These are phyloP conservation scores for Heliconius hewitsoni DNA, from an alignment of 1,140 invertebrate species.

Conservation along the genomic window DNA sequence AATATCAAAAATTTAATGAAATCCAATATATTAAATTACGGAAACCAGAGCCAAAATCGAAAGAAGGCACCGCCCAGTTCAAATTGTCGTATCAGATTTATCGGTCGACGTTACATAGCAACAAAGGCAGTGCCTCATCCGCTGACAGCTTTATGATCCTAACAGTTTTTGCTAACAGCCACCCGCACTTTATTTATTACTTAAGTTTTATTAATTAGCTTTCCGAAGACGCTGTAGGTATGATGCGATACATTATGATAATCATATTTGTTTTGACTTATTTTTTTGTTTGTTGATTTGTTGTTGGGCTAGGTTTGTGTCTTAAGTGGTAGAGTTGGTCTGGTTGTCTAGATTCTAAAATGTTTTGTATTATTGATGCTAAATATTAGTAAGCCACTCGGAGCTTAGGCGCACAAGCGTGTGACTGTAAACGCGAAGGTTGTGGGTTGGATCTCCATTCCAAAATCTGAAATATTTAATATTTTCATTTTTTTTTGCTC, in stretches of 20 bases:
- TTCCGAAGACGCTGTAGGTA: conserved; percentile 48
- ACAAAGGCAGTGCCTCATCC: conserved; percentile 74
- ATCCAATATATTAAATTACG: background rate
- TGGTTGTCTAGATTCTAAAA: too few relatives aligned
- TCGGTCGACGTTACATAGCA: conserved; percentile 69
- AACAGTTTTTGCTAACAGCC: conserved; percentile 77
- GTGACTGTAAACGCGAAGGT: background rate
- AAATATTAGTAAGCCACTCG: too few relatives aligned
- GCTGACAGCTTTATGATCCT: conserved; percentile 75
- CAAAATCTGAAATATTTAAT: too few relatives aligned
- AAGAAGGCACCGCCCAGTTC: conserved; percentile 43
- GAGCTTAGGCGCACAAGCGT: too few relatives aligned
- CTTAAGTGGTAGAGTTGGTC: too few relatives aligned
- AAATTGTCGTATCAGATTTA: conserved; percentile 75
- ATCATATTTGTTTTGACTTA: background rate
- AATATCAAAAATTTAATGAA: background rate
- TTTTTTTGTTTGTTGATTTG: background rate
- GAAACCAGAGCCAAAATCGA: conserved; percentile 20
- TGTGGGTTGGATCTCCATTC: too few relatives aligned
- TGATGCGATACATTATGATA: conserved; percentile 3
- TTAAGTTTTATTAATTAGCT: conserved; percentile 77
- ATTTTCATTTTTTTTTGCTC: too few relatives aligned
- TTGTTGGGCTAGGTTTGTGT: too few relatives aligned
- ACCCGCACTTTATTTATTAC: conserved; percentile 67
- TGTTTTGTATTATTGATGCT: too few relatives aligned